Evolutionary conservation across 2,888 invertebrate species (phyloP), one percentile per base, ranked within the genome.

Genomic region (Endomychus coccineus): DNA sequence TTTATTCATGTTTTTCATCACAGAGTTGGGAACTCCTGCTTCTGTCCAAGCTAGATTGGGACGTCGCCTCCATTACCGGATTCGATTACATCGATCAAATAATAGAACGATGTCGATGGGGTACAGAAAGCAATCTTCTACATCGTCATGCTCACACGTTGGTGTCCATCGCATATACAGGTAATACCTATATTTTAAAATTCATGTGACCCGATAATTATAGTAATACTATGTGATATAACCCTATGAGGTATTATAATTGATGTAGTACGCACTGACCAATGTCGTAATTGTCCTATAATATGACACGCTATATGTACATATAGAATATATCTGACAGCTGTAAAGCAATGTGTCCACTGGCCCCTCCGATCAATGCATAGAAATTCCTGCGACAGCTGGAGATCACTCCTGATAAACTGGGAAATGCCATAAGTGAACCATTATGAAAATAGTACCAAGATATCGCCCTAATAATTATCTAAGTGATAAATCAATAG

Each of bases 71-170:
- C 16, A 75, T 86, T 34, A 87, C 87, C 1, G 82, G 83, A 5
- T 82, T 80, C 64, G 88, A 88, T 67, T 87, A 84, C 67, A 75
- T 87, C 55, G 86, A 87, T 60, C 86, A 84, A 54, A 73, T 87
- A 50, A 68, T 86, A 44, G 77, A 78, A 50, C 70, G 84, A 50
- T 67, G 75, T 44, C 64, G 74, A 11, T 78, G 79, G 75, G 73
- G 75, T 40, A 69, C 72, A 37, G 65, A 72, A 33, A 74, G 74
- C 49, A 67, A 73, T 29, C 67, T 78, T 27, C 71, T 85, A 23
- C 72, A 83, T 49, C 70, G 78, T 44, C 86, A 86, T 58, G 79
- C 85, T 29, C 77, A 82, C 54, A 84, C 83, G 3, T 75, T 86
- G 54, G 78, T 82, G 45, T 78, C 83, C 24, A 74, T 86, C 45